phyloP scores from a whole-genome alignment of 2,797 vertebrate genomes.

The Siniperca obscura region DNA sequence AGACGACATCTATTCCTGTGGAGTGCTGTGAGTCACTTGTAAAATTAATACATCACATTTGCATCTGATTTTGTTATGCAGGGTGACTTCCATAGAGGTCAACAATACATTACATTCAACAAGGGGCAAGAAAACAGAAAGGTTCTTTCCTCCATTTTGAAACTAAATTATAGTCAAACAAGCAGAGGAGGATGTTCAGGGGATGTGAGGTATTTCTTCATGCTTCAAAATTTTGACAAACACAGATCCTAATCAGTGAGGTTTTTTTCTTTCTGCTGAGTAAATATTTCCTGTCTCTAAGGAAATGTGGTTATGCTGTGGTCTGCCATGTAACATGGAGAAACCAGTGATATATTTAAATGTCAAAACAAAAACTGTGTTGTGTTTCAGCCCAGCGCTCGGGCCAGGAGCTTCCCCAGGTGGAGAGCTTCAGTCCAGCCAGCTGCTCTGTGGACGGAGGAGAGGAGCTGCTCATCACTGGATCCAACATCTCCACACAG shows the following conservation, averaged over 20 bases:
- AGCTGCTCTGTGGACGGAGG: slow-evolving; percentile 90
- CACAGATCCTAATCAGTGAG: slow-evolving; percentile 9
- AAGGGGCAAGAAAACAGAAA: not conserved
- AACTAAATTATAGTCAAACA: not conserved
- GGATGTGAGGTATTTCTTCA: not conserved
- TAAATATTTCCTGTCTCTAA: not conserved
- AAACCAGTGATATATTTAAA: not conserved
- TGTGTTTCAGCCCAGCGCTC: slow-evolving; percentile 91
- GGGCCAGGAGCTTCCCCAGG: slow-evolving; percentile 94
- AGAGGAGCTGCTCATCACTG: slow-evolving; percentile 91
- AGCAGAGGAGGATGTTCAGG: not conserved
- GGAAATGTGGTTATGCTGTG: too few species aligned
- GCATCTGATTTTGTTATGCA: not conserved
- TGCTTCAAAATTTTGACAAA: not conserved
- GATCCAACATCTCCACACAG: slow-evolving; percentile 92
- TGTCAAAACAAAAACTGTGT: not conserved
- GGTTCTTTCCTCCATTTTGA: not conserved
- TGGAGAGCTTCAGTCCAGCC: slow-evolving; percentile 90
- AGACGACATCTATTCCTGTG: slow-evolving; percentile 91
- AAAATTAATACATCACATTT: not conserved
- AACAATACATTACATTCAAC: not conserved
- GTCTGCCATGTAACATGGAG: too few species aligned
- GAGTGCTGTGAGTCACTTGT: slow-evolving; percentile 92
- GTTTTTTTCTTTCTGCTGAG: not conserved
- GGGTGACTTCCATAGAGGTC: not conserved